Evolutionary conservation across 2,888 invertebrate genomes (phyloP).

Genomic region (Nomada fabriciana): DNA sequence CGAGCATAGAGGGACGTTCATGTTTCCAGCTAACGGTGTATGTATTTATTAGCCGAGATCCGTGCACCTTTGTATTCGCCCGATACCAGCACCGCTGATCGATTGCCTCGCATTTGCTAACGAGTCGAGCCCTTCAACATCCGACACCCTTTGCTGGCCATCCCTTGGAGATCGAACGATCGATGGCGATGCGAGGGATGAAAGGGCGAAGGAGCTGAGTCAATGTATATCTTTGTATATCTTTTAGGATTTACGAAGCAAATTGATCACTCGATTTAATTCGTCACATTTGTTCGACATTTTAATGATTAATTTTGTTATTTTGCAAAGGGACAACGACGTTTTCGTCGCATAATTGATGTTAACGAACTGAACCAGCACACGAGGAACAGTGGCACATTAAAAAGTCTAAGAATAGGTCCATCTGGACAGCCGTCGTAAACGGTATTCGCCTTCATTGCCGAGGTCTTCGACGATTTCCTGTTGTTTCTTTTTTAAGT

Average conservation of each 20-base stretch:
- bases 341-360: too few relatives aligned
- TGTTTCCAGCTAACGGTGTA: constrained; percentile 62
- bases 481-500: not conserved
- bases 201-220: too few relatives aligned
- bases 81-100: constrained; percentile 19
- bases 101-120: constrained; percentile 31
- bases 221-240: not conserved
- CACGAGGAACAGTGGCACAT: not conserved
- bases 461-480: not conserved
- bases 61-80: constrained; percentile 23
- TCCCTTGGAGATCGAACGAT: not conserved
- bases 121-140: constrained; percentile 9
- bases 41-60: constrained; percentile 51
- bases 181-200: not conserved
- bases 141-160: not conserved
- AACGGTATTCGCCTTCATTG: not conserved
- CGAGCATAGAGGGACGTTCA: constrained; percentile 50
- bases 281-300: too few relatives aligned
- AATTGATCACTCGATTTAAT: too few relatives aligned
- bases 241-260: not conserved
- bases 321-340: too few relatives aligned
- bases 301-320: too few relatives aligned
- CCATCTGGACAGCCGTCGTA: not conserved
- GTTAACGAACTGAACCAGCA: not conserved
- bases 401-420: not conserved